phyloP scores from a whole-genome alignment of 2,797 vertebrate species.

The Micrastur ruficollis region DNA sequence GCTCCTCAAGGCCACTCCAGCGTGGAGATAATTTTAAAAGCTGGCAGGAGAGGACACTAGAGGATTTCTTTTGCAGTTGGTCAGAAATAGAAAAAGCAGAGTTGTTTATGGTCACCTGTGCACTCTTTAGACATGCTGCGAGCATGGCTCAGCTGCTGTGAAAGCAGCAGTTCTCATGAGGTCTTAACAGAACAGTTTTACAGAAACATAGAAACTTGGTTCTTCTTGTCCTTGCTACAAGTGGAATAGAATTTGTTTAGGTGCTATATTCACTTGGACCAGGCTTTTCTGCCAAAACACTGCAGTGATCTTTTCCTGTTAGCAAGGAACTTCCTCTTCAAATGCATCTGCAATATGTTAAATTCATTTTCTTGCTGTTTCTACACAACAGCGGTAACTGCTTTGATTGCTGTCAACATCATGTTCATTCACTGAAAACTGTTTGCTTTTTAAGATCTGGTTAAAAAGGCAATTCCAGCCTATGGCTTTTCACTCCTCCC shows the following conservation, averaged over 20 bases:
- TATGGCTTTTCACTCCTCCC: background rate
- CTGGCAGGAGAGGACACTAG: background rate
- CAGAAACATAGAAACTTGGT: background rate
- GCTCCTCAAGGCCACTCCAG: background rate
- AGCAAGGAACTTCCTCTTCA: background rate
- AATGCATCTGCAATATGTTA: background rate
- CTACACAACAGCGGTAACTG: background rate
- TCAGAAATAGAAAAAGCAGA: background rate
- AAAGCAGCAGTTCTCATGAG: background rate
- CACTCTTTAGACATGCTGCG: background rate
- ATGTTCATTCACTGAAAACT: background rate
- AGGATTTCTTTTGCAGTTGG: background rate
- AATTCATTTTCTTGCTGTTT: background rate
- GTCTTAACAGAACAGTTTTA: background rate
- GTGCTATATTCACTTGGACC: background rate
- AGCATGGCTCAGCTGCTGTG: background rate
- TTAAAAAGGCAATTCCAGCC: background rate
- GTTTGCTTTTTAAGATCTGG: background rate
- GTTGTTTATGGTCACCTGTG: background rate
- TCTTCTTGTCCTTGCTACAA: background rate
- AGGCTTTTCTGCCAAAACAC: background rate
- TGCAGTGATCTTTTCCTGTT: background rate
- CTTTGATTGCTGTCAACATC: background rate
- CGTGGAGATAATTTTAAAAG: background rate
- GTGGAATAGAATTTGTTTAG: background rate